Base-by-base conservation (phyloP, 2,888 invertebrate species). In the Rhorus exstirpatorius region DNA sequence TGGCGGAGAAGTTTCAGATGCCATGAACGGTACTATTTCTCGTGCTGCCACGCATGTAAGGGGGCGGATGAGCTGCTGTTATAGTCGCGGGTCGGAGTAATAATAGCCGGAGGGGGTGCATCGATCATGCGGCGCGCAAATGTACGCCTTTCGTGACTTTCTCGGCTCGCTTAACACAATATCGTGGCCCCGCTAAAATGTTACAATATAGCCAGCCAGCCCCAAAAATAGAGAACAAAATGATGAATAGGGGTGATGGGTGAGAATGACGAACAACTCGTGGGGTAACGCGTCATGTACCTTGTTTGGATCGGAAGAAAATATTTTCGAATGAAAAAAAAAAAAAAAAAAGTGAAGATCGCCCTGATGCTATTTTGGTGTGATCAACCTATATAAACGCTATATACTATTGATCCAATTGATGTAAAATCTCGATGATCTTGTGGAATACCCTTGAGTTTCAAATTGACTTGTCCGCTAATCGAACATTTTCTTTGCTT, bases 41-140 rank as follows among this genome's bases (percentile, higher is more conserved):
- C 79, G 58, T 61, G 55, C 35, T 67, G 70, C 12, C n/a, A 53
- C 76, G 67, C 76, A 80, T 61, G 72, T 68, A 63, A 81, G 68
- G 79, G 74, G 44, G 26, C 38, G 21, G 63, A 24, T 49, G 51
- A 63, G 60, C 44, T 88, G 87, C 87, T 86, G 86, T 81, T 86
- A 85, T 87, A n/a, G n/a, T 87, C 12, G 49, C n/a, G 72, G 88
- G 86, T 87, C 87, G 86, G 78, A 89, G 89, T 91, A 91, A 91
- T 91, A 91, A 91, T 91, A 89, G 90, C 91, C 88, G 71, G 70
- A 85, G n/a, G n/a, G 83, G 89, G 72, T 26, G 91, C 91, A 91
- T 90, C 89, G 88, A 91, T 91, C 91, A 91, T 89, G 85, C 83
- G 53, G n/a, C n/a, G 82, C 84, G 74, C 75, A 68, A 81, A 70